Conservation (phyloP, 2,797 vertebrate species). For the Squalus acanthias region DNA sequence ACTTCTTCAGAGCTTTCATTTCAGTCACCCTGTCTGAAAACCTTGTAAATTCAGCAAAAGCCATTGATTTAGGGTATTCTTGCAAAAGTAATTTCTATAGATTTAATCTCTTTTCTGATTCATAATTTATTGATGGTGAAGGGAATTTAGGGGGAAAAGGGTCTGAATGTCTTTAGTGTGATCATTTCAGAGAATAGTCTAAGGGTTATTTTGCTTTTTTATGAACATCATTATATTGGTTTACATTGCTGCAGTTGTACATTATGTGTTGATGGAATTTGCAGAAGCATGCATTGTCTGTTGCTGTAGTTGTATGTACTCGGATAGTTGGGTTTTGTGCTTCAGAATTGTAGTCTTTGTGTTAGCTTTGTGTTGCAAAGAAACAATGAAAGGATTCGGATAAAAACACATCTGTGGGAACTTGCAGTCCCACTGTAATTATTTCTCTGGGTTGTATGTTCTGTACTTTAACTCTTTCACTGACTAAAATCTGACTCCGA, state of each 20-base stretch:
- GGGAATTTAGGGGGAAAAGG: too few species aligned
- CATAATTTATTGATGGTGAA: neutral
- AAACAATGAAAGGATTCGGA: neutral
- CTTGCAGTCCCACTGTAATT: neutral
- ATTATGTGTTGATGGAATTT: neutral
- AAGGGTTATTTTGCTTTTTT: neutral
- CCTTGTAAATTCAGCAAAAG: neutral
- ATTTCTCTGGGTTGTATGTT: neutral
- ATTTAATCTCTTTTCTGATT: neutral
- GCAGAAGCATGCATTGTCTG: neutral
- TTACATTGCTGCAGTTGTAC: constrained; percentile 18
- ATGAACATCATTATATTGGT: neutral
- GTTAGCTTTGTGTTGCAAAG: neutral
- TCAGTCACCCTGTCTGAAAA: neutral
- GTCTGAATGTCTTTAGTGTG: neutral
- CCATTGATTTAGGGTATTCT: constrained; percentile 42
- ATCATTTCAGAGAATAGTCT: neutral
- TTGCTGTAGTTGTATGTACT: neutral
- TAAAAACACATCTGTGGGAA: neutral
- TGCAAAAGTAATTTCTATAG: constrained; percentile 43
- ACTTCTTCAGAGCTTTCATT: constrained; percentile 39
- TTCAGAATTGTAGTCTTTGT: neutral
- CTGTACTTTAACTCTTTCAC: neutral
- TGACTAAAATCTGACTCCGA: neutral
- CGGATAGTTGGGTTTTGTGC: neutral